phyloP scores from a whole-genome alignment of 2,888 invertebrate genomes.

The Cyaniris semiargus region DNA sequence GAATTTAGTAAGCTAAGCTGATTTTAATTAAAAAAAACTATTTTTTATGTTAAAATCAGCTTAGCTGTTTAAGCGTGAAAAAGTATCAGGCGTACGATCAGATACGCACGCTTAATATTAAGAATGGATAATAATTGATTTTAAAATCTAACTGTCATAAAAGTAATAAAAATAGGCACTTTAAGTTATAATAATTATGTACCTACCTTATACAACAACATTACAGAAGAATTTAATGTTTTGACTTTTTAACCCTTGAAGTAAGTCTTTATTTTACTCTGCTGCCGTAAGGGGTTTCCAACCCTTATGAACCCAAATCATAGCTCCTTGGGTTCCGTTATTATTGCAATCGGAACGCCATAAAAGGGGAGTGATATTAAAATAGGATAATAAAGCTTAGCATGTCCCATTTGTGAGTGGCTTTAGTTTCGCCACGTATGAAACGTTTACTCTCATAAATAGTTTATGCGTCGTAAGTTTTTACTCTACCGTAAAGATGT shows the following conservation, averaged over 20 bases:
- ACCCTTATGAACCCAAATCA: constrained; percentile 19
- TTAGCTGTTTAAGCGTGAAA: too few relatives aligned
- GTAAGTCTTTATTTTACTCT: background rate
- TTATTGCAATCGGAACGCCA: constrained; percentile 23
- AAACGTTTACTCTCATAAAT: background rate
- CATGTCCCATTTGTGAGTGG: constrained; percentile 16
- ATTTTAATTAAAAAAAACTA: too few relatives aligned
- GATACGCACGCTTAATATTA: too few relatives aligned
- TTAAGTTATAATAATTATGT: too few relatives aligned
- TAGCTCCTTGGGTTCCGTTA: background rate
- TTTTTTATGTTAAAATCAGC: too few relatives aligned
- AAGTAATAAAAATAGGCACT: too few relatives aligned
- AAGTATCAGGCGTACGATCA: too few relatives aligned
- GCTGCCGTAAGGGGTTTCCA: background rate
- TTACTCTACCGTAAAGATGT: background rate
- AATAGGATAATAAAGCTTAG: constrained; percentile 25
- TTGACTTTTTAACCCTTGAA: background rate
- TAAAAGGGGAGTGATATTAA: constrained; percentile 28
- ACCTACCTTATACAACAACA: too few relatives aligned
- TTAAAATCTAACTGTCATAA: too few relatives aligned
- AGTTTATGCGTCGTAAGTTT: background rate
- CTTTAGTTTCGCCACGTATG: constrained; percentile 2
- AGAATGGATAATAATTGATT: too few relatives aligned
- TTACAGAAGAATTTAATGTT: background rate
- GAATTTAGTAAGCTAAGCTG: too few relatives aligned